Evolutionary conservation across 2,888 invertebrate genomes (phyloP), one percentile per base, ranked within the genome.

Genomic region (Andrena dorsata): DNA sequence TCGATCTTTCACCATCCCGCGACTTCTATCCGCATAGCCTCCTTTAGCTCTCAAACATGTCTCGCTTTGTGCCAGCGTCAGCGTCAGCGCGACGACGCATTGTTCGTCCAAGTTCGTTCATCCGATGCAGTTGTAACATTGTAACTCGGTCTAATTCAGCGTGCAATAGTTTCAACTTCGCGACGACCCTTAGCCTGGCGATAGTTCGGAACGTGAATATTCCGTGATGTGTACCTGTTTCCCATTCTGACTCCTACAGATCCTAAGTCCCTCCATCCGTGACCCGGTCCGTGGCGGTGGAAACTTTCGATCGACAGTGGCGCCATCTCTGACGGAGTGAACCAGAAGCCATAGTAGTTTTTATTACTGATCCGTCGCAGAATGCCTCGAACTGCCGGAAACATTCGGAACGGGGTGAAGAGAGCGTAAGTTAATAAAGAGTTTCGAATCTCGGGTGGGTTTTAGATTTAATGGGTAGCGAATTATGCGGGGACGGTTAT

Each of bases 161-260:
- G 16, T 26, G 32, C 58, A 49, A 68, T 47, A 10, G 78, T 61
- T 63, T 26, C 66, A 41, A 47, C 63, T 26, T 32, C 20, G 47
- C 13, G 7, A 61, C 53, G 51, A 20, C 41, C 75, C 64, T 49
- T 75, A 26, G 41, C 26, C 47, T 3, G 26, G 26, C 68, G 41
- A 68, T 68, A 63, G 76, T 78, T 76, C 20, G 41, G 20, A 64
- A 79, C 76, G 64, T 58, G 78, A 79, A 79, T 76, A 76, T 76
- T 76, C 76, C 47, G 32, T 10, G 76, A 79, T 56, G 68, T 63
- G 63, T 78, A 78, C 76, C 78, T 76, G 76, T 76, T 76, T 56
- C 69, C 78, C 76, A 64, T 79, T 79, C 64, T 35, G 63, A 58
- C 20, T 69, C 76, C 56, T 13, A 16, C 61, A 51, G 47, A 68